These are phyloP conservation scores for Periophthalmodon schlosseri DNA, from an alignment of 2,113 vertebrate species.

Conservation along the genomic window DNA sequence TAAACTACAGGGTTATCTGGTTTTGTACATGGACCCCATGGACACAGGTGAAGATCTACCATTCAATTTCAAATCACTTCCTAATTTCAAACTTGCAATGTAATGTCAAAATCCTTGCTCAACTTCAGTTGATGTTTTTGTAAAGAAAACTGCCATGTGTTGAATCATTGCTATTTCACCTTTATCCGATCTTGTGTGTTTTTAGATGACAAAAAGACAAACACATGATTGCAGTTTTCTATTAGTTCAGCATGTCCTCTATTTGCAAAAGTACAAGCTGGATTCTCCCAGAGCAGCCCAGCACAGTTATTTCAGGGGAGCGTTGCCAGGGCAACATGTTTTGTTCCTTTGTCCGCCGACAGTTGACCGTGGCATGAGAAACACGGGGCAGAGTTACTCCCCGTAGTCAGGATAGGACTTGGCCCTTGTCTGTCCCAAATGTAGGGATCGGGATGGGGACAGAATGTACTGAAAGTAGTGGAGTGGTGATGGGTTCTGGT, in stretches of 20 bases:
- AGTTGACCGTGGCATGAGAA: slow-evolving; percentile 53
- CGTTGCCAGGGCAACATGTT: slow-evolving; percentile 61
- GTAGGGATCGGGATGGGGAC: slow-evolving; percentile 19
- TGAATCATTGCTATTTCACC: slow-evolving; percentile 5
- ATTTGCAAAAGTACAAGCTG: slow-evolving; percentile 32
- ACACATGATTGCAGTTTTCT: not conserved
- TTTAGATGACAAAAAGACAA: slow-evolving; percentile 13
- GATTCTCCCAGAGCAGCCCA: slow-evolving; percentile 36
- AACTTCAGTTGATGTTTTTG: not conserved
- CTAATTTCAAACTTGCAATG: not conserved
- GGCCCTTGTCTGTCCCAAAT: slow-evolving; percentile 40
- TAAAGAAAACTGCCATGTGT: slow-evolving; percentile 1
- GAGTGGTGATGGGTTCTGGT: slow-evolving; percentile 36
- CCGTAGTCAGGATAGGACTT: slow-evolving; percentile 44
- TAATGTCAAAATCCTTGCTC: not conserved
- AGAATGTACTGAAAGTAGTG: slow-evolving; percentile 48
- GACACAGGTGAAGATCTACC: no score
- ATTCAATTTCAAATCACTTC: not conserved
- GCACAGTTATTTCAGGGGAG: slow-evolving; percentile 43
- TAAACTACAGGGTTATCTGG: not conserved
- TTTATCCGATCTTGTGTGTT: not conserved
- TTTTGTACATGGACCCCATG: not conserved
- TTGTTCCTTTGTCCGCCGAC: slow-evolving; percentile 63
- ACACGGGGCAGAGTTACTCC: slow-evolving; percentile 43
- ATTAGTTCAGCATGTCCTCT: slow-evolving; percentile 13